Base-by-base conservation (phyloP, 2,797 vertebrate genomes). In the Lutjanus campechanus region DNA sequence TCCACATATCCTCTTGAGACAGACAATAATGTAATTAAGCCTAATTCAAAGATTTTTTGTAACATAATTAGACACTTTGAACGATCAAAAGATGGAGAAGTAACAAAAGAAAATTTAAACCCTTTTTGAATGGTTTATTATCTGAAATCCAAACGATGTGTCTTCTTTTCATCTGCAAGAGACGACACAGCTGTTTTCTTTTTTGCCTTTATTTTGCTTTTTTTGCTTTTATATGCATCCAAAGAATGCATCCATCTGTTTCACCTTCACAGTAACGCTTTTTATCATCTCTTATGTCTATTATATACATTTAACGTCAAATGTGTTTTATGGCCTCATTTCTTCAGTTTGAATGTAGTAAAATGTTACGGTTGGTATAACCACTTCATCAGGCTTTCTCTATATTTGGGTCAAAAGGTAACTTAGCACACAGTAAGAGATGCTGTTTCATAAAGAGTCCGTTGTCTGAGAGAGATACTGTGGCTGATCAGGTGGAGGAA, bases 61-160 rank as follows among this genome's bases (percentile, higher is more conserved):
- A 12, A 43, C 20, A 22, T 74, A 15, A 69, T 54, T 65, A 59
- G 40, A 65, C 19, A 19, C 51, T n/a, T 64, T 58, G 1, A 15
- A 51, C 22, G 25, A 68, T 29, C 3, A 67, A 75, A 56, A 56
- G 10, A 70, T 40, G 13, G 7, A 29, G 29, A 43, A 41, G 17
- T 19, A 60, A 29, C 40, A 22, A 13, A 16, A 72, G n/a, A 49
- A 63, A 56, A 62, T 25, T 29, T 53, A 16, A 69, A 69, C 61
- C 41, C 2, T 0, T 7, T 47, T 8, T 41, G 49, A 51, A 19
- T 44, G 11, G 1, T 63, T 74, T 11, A 36, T 53, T 53, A 51
- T 58, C 51, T 51, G n/a, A 56, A 63, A 17, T 51, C 29, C 7
- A 60, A 19, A 54, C 29, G 29, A 36, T 36, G 40, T 50, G 13